phyloP scores from a whole-genome alignment of 2,113 vertebrate genomes.

The Chloropsis hardwickii region DNA sequence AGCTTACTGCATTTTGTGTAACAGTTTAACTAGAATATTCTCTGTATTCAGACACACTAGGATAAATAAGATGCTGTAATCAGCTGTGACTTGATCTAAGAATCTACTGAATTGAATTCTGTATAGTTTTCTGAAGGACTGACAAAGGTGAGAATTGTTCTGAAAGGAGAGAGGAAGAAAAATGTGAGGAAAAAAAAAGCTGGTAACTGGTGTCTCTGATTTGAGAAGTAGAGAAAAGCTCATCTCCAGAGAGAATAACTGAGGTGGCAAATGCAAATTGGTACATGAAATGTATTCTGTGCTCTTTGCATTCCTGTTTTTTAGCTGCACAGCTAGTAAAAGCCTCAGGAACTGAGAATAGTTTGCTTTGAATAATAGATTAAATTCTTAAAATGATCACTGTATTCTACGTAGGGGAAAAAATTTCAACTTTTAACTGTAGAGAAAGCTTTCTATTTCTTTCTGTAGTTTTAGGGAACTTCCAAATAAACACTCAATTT shows the following conservation, averaged over 20 bases:
- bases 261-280: not conserved
- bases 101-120: not conserved
- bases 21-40: not conserved
- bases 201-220: not conserved
- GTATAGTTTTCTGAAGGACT: not conserved
- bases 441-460: conserved; percentile 18
- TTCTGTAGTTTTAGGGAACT: not conserved
- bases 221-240: not conserved
- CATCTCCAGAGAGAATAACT: not conserved
- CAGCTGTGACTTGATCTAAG: not conserved
- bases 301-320: not conserved
- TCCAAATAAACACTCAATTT: conserved; percentile 23
- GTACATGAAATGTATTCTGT: not conserved
- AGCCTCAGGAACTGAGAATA: not conserved
- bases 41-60: not conserved
- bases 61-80: not conserved
- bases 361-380: not conserved
- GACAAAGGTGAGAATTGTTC: not conserved
- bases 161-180: not conserved
- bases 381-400: not conserved
- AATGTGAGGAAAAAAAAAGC: not conserved
- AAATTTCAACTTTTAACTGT: not conserved
- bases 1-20: not conserved
- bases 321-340: not conserved
- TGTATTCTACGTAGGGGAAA: not conserved